Conservation (phyloP, 1,140 invertebrate species). For the Copidosoma floridanum region DNA sequence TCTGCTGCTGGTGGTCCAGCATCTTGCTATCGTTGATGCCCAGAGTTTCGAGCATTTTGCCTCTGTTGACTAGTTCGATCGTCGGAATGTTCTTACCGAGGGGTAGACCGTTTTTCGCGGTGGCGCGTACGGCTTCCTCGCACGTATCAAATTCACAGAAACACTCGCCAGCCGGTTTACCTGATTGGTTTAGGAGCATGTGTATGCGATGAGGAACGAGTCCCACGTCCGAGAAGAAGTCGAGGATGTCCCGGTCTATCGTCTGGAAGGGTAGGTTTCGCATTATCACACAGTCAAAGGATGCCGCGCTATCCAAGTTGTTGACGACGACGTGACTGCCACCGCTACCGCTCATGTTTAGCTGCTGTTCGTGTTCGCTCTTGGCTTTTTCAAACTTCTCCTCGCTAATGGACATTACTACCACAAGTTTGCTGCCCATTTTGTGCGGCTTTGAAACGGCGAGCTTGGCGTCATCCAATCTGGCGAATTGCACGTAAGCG, state of each 20-base stretch:
- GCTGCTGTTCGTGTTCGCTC: slow-evolving; percentile 49
- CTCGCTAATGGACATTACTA: slow-evolving; percentile 56
- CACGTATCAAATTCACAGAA: slow-evolving; percentile 78
- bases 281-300: slow-evolving; percentile 68
- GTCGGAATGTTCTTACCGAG: slow-evolving; percentile 67
- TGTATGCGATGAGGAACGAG: slow-evolving; percentile 76
- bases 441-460: slow-evolving; percentile 59
- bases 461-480: slow-evolving; percentile 65
- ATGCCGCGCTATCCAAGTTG: slow-evolving; percentile 12
- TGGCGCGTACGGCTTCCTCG: slow-evolving; percentile 69
- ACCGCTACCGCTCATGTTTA: slow-evolving; percentile 4
- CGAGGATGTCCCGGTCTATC: slow-evolving; percentile 72
- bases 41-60: slow-evolving; percentile 59
- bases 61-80: slow-evolving; percentile 66
- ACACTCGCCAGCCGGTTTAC: slow-evolving; percentile 75
- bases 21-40: slow-evolving; percentile 38
- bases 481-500: slow-evolving; percentile 74
- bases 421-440: slow-evolving; percentile 61
- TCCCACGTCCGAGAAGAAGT: slow-evolving; percentile 76
- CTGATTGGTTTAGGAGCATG: slow-evolving; percentile 68
- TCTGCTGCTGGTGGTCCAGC: slow-evolving; percentile 31
- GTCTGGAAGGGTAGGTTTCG: slow-evolving; percentile 73
- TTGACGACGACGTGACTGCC: neutral
- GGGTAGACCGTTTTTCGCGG: slow-evolving; percentile 67
- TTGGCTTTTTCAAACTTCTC: slow-evolving; percentile 58